Evolutionary conservation across 2,113 vertebrate species (phyloP).

Genomic region (Vireo altiloquus): DNA sequence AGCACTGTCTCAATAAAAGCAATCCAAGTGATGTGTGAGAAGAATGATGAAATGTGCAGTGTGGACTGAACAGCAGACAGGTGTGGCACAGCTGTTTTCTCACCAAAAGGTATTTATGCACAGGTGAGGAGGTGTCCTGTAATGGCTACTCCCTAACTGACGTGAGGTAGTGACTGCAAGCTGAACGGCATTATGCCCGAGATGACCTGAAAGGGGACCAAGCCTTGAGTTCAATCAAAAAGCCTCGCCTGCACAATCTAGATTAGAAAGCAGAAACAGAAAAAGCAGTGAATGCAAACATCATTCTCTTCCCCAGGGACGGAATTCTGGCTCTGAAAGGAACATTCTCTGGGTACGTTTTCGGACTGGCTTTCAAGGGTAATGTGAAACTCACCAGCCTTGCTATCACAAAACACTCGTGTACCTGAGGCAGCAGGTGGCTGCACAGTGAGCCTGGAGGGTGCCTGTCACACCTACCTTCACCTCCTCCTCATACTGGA

Average conservation of each 20-base stretch:
- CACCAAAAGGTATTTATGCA: background rate
- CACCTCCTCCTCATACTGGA: conserved; percentile 98
- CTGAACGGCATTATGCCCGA: background rate
- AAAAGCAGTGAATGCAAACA: background rate
- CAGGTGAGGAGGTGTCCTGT: background rate
- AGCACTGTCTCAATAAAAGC: background rate
- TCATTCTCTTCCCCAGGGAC: fast-evolving
- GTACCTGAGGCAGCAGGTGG: background rate
- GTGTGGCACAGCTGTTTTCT: background rate
- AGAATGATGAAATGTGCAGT: background rate
- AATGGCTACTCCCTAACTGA: background rate
- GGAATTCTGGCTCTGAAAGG: background rate
- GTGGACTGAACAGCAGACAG: background rate
- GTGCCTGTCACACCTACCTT: conserved; percentile 75
- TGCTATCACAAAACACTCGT: fast-evolving
- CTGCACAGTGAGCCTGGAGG: background rate
- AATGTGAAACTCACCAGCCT: background rate
- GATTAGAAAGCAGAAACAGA: background rate
- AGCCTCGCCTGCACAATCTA: background rate
- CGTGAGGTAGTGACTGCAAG: background rate
- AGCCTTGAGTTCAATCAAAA: background rate
- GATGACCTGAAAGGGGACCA: background rate
- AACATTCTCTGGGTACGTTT: background rate
- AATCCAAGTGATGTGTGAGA: background rate
- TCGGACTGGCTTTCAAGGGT: background rate